A percentile compares a stretch with the other conserved stretches of the same genome.
These are phyloP conservation scores for Thaleichthys pacificus DNA, from an alignment of 2,797 vertebrate species.

Conservation along the genomic window DNA sequence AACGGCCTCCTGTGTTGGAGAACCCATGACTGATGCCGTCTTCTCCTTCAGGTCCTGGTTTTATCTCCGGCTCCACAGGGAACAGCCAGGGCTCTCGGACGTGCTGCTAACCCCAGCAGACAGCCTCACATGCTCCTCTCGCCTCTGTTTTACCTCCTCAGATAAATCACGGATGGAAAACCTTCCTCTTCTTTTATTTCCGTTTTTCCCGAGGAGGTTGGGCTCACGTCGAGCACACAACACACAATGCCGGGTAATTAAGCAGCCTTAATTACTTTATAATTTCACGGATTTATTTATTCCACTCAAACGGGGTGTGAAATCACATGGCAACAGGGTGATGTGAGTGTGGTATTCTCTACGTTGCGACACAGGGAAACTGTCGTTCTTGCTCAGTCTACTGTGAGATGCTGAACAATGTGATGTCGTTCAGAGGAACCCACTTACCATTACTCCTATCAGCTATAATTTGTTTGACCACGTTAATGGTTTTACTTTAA, in stretches of 20 bases:
- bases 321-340: slow-evolving; percentile 26
- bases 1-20: slow-evolving; percentile 33
- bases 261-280: slow-evolving; percentile 79
- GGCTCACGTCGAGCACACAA: slow-evolving; percentile 58
- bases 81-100: slow-evolving; percentile 49
- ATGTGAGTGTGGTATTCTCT: not conserved
- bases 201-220: slow-evolving; percentile 50
- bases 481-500: slow-evolving; percentile 69
- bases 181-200: slow-evolving; percentile 25
- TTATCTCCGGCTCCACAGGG: slow-evolving; percentile 58
- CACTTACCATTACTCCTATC: slow-evolving; percentile 47
- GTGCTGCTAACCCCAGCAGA: slow-evolving; percentile 49
- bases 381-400: no score
- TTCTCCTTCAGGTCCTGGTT: slow-evolving; percentile 51
- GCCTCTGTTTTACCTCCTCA: slow-evolving; percentile 76
- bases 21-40: slow-evolving; percentile 50
- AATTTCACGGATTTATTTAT: slow-evolving; percentile 66
- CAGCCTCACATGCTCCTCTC: slow-evolving; percentile 66
- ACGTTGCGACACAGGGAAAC: no score
- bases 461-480: slow-evolving; percentile 70
- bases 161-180: slow-evolving; percentile 69
- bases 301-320: slow-evolving; percentile 57
- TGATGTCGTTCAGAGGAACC: slow-evolving; percentile 33
- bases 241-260: slow-evolving; percentile 70
- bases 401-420: slow-evolving; percentile 45